Evolutionary conservation across 2,113 vertebrate species (phyloP).

Genomic region (Microcebus jonahi): DNA sequence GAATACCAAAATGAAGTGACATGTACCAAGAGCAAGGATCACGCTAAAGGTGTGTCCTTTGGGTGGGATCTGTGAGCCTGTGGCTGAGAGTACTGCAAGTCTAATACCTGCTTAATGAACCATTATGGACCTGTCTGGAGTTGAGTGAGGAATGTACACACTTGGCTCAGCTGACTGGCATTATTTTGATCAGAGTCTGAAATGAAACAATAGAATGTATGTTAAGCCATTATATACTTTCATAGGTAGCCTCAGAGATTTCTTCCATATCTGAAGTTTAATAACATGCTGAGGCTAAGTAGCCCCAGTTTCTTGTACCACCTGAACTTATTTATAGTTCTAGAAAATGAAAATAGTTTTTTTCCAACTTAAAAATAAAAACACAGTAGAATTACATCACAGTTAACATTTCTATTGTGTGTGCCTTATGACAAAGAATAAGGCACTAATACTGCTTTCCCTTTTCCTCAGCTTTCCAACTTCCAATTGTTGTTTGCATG

Average conservation of each 20-base stretch:
- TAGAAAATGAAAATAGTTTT: not conserved
- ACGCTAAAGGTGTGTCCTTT: not conserved
- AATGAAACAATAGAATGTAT: conserved; percentile 43
- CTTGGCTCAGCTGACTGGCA: conserved; percentile 38
- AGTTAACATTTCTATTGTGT: not conserved
- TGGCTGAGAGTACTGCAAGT: not conserved
- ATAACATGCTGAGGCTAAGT: not conserved
- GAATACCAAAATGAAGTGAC: conserved; percentile 7
- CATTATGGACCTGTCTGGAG: conserved; percentile 16
- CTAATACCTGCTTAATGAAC: conserved; percentile 47
- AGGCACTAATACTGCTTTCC: not conserved
- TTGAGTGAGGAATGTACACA: not conserved
- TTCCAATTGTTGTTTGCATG: not conserved
- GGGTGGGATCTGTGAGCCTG: not conserved
- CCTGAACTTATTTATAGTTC: not conserved
- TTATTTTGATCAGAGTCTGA: conserved; percentile 43
- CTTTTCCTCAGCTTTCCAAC: not conserved
- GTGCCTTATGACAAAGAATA: not conserved
- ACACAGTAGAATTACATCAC: not conserved
- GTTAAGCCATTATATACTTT: not conserved
- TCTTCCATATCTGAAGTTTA: not conserved
- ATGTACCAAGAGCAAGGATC: not conserved
- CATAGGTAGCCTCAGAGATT: not conserved
- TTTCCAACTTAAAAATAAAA: conserved; percentile 44
- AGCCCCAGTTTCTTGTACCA: not conserved